These are phyloP conservation scores for Butastur rufipennis DNA, from an alignment of 2,113 vertebrate genomes.

Conservation along the genomic window DNA sequence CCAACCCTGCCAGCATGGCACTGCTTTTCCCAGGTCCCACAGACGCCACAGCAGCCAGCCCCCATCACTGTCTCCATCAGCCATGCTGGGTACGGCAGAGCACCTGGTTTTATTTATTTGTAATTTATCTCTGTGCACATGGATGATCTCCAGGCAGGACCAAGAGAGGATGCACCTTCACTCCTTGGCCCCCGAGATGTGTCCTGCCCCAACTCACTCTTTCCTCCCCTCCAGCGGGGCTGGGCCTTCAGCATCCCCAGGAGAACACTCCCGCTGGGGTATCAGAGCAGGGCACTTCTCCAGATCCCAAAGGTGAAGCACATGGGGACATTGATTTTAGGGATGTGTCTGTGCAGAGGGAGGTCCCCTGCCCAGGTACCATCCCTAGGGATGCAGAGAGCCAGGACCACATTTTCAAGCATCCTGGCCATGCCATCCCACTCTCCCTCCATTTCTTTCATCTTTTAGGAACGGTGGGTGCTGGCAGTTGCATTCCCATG, in stretches of 20 bases:
- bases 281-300: not conserved
- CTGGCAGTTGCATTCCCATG: not conserved
- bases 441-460: not conserved
- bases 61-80: not conserved
- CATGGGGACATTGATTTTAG: not conserved
- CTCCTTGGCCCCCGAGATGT: rapidly evolving
- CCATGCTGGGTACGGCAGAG: rapidly evolving
- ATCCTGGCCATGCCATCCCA: not conserved
- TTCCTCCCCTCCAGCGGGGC: not conserved
- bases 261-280: rapidly evolving
- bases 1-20: rapidly evolving
- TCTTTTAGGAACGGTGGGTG: not conserved
- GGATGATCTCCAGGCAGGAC: not conserved
- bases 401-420: not conserved
- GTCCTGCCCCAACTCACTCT: not conserved
- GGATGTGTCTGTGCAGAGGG: not conserved
- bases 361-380: not conserved
- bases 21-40: rapidly evolving
- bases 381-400: not conserved
- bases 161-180: not conserved
- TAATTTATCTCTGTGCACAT: not conserved
- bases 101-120: not conserved
- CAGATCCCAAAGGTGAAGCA: not conserved
- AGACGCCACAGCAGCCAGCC: rapidly evolving
- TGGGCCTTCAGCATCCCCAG: not conserved